Percentiles rank a stretch among this genome's conserved stretches.
Evolutionary conservation across 2,113 vertebrate species (phyloP).

Genomic region (Melanotaenia duboulayi): DNA sequence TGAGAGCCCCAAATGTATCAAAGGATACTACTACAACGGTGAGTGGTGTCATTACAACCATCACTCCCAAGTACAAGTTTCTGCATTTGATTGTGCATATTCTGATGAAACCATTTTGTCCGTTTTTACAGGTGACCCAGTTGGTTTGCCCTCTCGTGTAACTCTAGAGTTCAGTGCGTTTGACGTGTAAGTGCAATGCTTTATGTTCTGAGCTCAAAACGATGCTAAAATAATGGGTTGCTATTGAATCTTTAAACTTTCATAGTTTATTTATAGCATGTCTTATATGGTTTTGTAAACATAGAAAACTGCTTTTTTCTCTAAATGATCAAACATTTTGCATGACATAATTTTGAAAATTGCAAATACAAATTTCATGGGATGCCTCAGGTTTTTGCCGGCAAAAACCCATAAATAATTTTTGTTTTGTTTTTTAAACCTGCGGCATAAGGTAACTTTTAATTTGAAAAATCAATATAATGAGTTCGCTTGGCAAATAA

Average conservation of each 20-base stretch:
- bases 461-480: too few relatives aligned
- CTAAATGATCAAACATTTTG: too few relatives aligned
- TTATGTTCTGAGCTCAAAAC: neutral
- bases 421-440: too few relatives aligned
- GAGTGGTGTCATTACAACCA: conserved; percentile 36
- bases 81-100: neutral
- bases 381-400: too few relatives aligned
- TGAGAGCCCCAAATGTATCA: conserved; percentile 90
- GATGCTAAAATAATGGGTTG: neutral
- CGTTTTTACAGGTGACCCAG: conserved; percentile 87
- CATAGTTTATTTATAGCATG: too few relatives aligned
- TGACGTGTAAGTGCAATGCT: conserved; percentile 88
- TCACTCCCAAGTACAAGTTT: neutral
- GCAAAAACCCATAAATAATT: too few relatives aligned
- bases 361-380: too few relatives aligned
- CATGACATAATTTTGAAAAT: too few relatives aligned
- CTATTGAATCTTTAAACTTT: neutral
- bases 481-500: too few relatives aligned
- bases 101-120: neutral
- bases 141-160: conserved; percentile 92
- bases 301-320: too few relatives aligned
- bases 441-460: too few relatives aligned
- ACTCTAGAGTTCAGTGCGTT: conserved; percentile 97
- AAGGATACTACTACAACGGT: conserved; percentile 97
- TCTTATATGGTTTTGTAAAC: too few relatives aligned